A percentile compares a stretch with the other conserved stretches of the same genome.
Evolutionary conservation across 2,797 vertebrate species (phyloP).

Genomic region (Lacerta bilineata): DNA sequence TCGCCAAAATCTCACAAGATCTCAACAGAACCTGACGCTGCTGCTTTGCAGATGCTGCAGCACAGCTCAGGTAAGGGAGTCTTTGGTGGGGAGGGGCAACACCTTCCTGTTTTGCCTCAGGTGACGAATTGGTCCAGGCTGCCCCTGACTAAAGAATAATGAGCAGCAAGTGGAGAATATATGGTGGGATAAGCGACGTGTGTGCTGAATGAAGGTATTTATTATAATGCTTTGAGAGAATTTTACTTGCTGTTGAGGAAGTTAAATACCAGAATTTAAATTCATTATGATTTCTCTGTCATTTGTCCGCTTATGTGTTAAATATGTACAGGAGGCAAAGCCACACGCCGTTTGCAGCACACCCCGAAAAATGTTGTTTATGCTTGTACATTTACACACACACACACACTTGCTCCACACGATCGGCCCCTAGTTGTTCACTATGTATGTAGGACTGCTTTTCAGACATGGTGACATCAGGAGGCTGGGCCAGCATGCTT

Average conservation of each 20-base stretch:
- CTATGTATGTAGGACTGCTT: background rate
- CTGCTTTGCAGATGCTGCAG: too few species aligned
- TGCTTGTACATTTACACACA: background rate
- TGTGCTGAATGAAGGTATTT: background rate
- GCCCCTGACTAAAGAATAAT: background rate
- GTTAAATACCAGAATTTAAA: background rate
- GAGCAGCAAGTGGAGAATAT: background rate
- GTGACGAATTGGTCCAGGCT: too few species aligned
- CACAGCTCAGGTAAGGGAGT: too few species aligned
- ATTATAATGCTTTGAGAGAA: background rate
- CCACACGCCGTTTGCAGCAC: background rate
- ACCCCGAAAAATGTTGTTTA: background rate
- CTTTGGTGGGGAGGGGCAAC: too few species aligned
- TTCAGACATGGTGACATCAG: background rate
- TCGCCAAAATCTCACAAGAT: too few species aligned
- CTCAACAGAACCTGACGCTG: too few species aligned
- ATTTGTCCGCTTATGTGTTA: background rate
- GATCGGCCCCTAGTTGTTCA: background rate
- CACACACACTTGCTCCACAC: background rate
- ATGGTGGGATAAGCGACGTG: background rate
- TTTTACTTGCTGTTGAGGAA: background rate
- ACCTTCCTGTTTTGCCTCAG: too few species aligned
- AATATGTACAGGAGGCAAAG: background rate
- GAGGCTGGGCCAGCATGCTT: background rate
- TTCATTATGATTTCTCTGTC: background rate